A percentile compares a stretch with the other conserved stretches of the same genome.
Evolutionary conservation across 92 coral and sea anemone species (phyloP).

Genomic region (Palythoa caribaeorum): DNA sequence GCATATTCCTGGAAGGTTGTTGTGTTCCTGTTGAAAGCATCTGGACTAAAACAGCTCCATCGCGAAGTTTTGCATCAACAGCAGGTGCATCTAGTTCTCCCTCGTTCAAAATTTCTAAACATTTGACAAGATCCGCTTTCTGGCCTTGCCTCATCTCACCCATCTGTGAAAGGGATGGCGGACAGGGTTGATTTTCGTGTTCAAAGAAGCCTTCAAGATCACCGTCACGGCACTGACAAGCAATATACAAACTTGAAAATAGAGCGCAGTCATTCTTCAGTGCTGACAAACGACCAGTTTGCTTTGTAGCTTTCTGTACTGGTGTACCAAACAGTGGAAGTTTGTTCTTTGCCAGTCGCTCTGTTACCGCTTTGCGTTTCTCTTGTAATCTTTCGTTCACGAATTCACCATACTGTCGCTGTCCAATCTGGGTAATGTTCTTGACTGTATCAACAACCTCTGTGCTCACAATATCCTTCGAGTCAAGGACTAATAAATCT

Average conservation of each 20-base stretch:
- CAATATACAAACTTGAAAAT: conserved; percentile 67
- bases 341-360: conserved; percentile 63
- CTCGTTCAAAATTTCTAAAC: conserved; percentile 43
- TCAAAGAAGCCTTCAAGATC: conserved; percentile 68
- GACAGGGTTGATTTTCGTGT: conserved; percentile 73
- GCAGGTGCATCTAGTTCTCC: conserved; percentile 20
- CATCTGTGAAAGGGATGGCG: conserved; percentile 65
- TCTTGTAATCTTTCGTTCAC: conserved; percentile 57
- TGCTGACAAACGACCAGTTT: conserved; percentile 33
- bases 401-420: conserved; percentile 52
- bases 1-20: conserved; percentile 62
- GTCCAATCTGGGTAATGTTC: conserved; percentile 49
- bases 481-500: conserved; percentile 65
- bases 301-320: conserved; percentile 7
- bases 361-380: conserved; percentile 48
- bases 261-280: conserved; percentile 67
- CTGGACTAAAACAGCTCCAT: conserved; percentile 74
- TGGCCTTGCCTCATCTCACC: conserved; percentile 55
- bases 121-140: conserved; percentile 65
- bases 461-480: conserved; percentile 57
- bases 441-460: conserved; percentile 51
- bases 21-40: conserved; percentile 39
- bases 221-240: conserved; percentile 72
- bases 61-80: conserved; percentile 54
- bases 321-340: conserved; percentile 52